These are phyloP conservation scores for Lacerta bilineata DNA, from an alignment of 2,797 vertebrate genomes.

Conservation along the genomic window DNA sequence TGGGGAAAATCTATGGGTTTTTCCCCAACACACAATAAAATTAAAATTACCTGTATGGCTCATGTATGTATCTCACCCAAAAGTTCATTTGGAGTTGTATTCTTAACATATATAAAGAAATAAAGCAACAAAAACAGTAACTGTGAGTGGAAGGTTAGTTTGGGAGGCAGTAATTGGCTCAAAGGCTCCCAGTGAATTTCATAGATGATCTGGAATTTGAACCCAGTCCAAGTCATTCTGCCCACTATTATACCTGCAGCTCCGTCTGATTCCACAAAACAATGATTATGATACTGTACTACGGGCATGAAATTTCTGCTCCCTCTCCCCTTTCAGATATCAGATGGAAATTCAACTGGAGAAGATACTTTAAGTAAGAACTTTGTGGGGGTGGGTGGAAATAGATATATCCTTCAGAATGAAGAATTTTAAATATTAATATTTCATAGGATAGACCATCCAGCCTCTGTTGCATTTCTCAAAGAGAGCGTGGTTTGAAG, in stretches of 20 bases:
- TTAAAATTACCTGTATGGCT: background rate
- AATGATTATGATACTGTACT: background rate
- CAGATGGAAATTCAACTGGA: background rate
- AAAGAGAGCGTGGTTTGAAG: slow-evolving; percentile 5
- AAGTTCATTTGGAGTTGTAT: too few relatives aligned
- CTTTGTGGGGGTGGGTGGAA: background rate
- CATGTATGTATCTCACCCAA: background rate
- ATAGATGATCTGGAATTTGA: background rate
- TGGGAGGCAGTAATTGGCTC: background rate
- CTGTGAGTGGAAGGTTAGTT: background rate
- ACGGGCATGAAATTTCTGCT: background rate
- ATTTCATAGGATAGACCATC: background rate
- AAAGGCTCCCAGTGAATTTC: background rate
- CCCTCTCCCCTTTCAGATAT: background rate
- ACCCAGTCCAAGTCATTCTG: background rate
- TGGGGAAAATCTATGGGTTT: background rate
- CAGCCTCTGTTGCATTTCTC: background rate
- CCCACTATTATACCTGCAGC: too few relatives aligned
- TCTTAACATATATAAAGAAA: background rate
- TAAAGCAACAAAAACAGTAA: background rate
- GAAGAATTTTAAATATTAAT: background rate
- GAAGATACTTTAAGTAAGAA: background rate
- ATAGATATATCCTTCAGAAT: background rate
- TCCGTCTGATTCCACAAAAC: background rate
- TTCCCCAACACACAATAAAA: background rate